Base-by-base conservation (phyloP, 23 tunicate genomes). In the Diplosoma virens region DNA sequence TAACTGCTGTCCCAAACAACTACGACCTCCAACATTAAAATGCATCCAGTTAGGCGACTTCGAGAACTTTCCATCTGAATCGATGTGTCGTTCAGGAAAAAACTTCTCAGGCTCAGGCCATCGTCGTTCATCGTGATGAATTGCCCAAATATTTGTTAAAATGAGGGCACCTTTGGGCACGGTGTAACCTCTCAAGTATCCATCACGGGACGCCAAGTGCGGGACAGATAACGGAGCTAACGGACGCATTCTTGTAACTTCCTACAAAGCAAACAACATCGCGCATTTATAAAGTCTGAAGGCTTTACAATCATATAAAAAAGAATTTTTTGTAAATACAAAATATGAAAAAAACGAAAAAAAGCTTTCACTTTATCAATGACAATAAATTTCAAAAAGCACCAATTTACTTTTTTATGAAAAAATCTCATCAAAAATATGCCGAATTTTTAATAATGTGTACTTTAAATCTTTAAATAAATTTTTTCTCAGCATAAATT, bases 21-120 rank as follows among this genome's bases (percentile, higher is more conserved):
- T 59, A 20, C 95, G 50, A 0, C 80, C 59, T 37, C 95, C 95
- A 0, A 82, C 76, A n/a, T 55, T 63, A 56, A 82, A 88, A 25
- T 80, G 83, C 9, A 81, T 76, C 75, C 32, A 32, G 50, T 67
- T 29, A n/a, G 73, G 73, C 2, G 72, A 58, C 75, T 88, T 88
- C 11, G 46, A 21, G 67, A 88, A 88, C 53, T 81, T 77, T 45
- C 95, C 95, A 23, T 82, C 61, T 28, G n/a, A 71, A 47, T 75
- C 81, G 0, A 88, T 30, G 59, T 81, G 87, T 2, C 95, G 73
- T 9, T 61, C 76, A 22, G 95, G 95, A 3, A 30, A n/a, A 67
- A 88, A 88, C 32, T 37, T 71, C 3, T 76, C 75, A 16, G 95
- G 88, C 6, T 88, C 84, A 16, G 92, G 80, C 92, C 92, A 86